Percentiles rank a stretch among this genome's conserved stretches.
Evolutionary conservation across 2,888 invertebrate genomes (phyloP).

Genomic region (Dorcus parallelipipedus): DNA sequence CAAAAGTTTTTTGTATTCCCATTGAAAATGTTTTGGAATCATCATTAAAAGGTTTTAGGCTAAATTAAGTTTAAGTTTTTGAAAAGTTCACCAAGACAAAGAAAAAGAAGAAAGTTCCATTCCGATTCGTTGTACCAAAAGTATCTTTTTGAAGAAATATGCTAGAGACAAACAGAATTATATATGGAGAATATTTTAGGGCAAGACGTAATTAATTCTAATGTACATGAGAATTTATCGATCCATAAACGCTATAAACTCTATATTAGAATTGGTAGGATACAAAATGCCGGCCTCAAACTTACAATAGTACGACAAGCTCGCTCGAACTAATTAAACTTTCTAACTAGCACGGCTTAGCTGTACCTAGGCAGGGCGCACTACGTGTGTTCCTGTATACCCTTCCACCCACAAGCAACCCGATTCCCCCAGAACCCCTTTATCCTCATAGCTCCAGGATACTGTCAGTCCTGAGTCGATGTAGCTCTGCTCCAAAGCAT

Average conservation of each 20-base stretch:
- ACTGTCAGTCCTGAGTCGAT: slow-evolving; percentile 39
- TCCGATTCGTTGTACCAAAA: too few species aligned
- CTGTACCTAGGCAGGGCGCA: slow-evolving; percentile 34
- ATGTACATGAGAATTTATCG: slow-evolving; percentile 13
- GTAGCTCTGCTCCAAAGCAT: slow-evolving; percentile 20
- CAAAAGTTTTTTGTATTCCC: too few species aligned
- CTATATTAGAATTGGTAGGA: slow-evolving; percentile 20
- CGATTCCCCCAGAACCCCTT: slow-evolving; percentile 30
- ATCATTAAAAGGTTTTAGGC: too few species aligned
- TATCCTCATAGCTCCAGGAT: slow-evolving; percentile 44
- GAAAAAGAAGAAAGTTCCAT: too few species aligned
- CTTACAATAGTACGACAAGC: slow-evolving; percentile 47
- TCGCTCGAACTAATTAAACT: slow-evolving; percentile 51
- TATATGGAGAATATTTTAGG: too few species aligned
- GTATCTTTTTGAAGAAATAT: too few species aligned
- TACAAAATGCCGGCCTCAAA: slow-evolving; percentile 34
- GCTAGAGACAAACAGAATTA: too few species aligned
- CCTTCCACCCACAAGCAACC: slow-evolving; percentile 20
- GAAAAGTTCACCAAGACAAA: too few species aligned
- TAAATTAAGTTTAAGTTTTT: too few species aligned
- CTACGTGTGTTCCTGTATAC: slow-evolving; percentile 25
- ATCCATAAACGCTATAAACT: slow-evolving; percentile 20
- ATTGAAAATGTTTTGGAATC: too few species aligned
- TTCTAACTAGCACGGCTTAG: slow-evolving; percentile 50
- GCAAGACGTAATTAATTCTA: slow-evolving; percentile 6